phyloP scores from a whole-genome alignment of 2,113 vertebrate species.

The Tangachromis dhanisi region DNA sequence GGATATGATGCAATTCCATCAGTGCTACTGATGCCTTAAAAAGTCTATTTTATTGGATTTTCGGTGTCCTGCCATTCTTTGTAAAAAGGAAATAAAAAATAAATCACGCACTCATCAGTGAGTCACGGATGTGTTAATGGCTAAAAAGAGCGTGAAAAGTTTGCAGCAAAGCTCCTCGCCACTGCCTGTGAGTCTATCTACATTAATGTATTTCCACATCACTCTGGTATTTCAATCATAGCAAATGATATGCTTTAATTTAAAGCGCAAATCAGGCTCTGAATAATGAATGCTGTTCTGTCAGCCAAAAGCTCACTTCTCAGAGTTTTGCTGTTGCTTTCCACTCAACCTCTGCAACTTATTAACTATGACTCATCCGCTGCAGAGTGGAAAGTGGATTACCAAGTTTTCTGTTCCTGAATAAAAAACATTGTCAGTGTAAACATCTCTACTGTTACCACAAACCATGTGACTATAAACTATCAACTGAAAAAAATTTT shows the following conservation, averaged over 20 bases:
- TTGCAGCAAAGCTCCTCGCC: background rate
- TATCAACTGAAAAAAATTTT: background rate
- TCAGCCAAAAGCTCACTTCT: background rate
- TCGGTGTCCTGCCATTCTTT: background rate
- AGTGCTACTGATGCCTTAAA: background rate
- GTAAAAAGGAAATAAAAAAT: background rate
- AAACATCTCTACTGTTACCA: background rate
- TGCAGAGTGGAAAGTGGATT: background rate
- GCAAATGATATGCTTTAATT: slow-evolving; percentile 28
- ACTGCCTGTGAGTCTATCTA: background rate
- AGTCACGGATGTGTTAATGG: background rate
- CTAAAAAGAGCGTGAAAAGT: background rate
- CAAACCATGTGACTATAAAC: background rate
- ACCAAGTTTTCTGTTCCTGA: background rate
- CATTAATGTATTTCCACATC: background rate
- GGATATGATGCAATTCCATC: background rate
- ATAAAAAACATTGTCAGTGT: background rate
- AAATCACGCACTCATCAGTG: background rate
- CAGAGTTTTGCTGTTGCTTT: background rate
- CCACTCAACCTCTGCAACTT: background rate
- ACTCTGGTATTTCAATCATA: slow-evolving; percentile 25
- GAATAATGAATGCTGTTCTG: slow-evolving; percentile 15
- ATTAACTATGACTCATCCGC: background rate
- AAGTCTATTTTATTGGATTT: background rate
- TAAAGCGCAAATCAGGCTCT: background rate